These are phyloP conservation scores for Leptestheria dahalacensis DNA, from an alignment of 1,140 invertebrate species.

Conservation along the genomic window DNA sequence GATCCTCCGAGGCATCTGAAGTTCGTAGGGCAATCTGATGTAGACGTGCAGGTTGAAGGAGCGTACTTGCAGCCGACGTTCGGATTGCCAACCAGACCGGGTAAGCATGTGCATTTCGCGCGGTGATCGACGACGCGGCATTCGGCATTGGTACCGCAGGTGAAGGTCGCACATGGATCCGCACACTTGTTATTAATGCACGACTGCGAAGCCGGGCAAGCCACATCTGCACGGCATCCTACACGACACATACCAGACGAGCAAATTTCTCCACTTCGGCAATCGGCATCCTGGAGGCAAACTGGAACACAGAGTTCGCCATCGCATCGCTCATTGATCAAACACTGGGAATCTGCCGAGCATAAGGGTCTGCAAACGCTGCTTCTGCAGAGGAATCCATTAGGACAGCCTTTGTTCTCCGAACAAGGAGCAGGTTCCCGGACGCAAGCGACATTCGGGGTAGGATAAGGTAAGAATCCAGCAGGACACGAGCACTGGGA, in stretches of 20 bases:
- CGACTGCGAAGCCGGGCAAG: constrained; percentile 48
- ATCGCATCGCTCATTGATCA: constrained; percentile 52
- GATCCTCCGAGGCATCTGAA: constrained; percentile 53
- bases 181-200: constrained; percentile 61
- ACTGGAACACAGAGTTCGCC: constrained; percentile 47
- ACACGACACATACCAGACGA: constrained; percentile 54
- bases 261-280: constrained; percentile 67
- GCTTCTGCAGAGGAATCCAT: constrained; percentile 47
- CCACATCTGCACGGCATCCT: constrained; percentile 64
- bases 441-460: constrained; percentile 47
- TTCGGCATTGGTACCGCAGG: constrained; percentile 60
- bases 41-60: constrained; percentile 40
- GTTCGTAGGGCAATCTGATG: constrained; percentile 46
- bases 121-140: constrained; percentile 66
- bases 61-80: constrained; percentile 50
- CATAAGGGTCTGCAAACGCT: constrained; percentile 58
- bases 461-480: constrained; percentile 29
- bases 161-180: constrained; percentile 60
- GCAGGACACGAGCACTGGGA: constrained; percentile 59
- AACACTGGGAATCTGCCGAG: constrained; percentile 50
- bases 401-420: constrained; percentile 52
- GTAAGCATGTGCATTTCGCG: constrained; percentile 54
- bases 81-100: constrained; percentile 55
- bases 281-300: constrained; percentile 60
- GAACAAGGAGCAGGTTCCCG: constrained; percentile 50